A percentile compares a stretch with the other conserved stretches of the same genome.
Conservation (phyloP, 1,140 invertebrate genomes). For the Lordiphosa mommai region DNA sequence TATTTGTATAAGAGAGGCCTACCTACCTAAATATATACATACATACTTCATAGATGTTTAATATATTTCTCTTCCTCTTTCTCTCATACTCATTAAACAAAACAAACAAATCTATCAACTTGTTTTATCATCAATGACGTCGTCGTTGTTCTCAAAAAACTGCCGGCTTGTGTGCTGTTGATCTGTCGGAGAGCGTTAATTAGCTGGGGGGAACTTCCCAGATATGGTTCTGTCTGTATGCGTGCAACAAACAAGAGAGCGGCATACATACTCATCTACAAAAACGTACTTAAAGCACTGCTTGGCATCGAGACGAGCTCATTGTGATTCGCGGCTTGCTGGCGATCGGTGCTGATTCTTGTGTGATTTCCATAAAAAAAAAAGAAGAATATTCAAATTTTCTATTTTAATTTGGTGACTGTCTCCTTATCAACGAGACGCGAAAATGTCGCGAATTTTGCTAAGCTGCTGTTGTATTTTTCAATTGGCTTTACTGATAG, state of each 20-base stretch:
- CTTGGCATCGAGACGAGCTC: constrained; percentile 25
- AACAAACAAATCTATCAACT: constrained; percentile 13
- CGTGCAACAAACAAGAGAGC: neutral
- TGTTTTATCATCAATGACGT: constrained; percentile 28
- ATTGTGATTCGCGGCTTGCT: constrained; percentile 31
- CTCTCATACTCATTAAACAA: no score
- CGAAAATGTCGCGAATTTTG: constrained; percentile 39
- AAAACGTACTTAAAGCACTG: constrained; percentile 43
- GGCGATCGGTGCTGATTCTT: constrained; percentile 8
- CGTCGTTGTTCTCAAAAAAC: neutral
- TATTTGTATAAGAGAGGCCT: neutral
- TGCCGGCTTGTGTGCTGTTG: neutral
- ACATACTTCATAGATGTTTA: no score
- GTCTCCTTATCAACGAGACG: neutral
- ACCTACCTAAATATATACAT: no score
- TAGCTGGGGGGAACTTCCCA: constrained; percentile 33
- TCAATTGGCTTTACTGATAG: constrained; percentile 44
- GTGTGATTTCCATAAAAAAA: neutral
- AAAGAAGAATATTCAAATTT: neutral
- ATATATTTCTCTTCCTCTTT: no score
- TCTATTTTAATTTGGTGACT: neutral
- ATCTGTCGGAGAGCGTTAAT: constrained; percentile 12
- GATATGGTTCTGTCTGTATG: neutral
- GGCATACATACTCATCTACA: constrained; percentile 3
- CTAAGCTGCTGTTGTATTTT: constrained; percentile 20